Evolutionary conservation across 2,888 invertebrate genomes (phyloP).

Genomic region (Elmis aenea): DNA sequence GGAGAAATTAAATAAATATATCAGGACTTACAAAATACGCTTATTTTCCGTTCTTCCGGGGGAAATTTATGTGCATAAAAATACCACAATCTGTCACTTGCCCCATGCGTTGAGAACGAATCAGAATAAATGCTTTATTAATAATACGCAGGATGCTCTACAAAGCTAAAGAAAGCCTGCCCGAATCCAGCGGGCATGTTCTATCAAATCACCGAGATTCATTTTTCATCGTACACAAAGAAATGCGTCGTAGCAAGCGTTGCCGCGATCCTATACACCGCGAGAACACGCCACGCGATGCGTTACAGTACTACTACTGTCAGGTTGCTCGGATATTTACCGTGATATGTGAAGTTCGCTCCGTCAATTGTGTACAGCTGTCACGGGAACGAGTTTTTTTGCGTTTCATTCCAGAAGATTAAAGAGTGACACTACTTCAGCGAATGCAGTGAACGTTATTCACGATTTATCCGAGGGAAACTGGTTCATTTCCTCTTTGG

Average conservation of each 20-base stretch:
- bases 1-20: too few species aligned
- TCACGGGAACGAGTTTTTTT: too few species aligned
- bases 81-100: constrained; percentile 13
- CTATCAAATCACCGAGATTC: constrained; percentile 20
- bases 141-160: constrained; percentile 15
- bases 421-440: too few species aligned
- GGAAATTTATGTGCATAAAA: too few species aligned
- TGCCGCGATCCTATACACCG: constrained; percentile 13
- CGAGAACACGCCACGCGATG: constrained; percentile 8
- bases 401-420: too few species aligned
- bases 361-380: too few species aligned
- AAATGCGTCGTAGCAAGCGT: constrained; percentile 19
- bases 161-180: constrained; percentile 15
- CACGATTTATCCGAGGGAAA: too few species aligned
- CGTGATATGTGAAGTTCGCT: too few species aligned
- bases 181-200: constrained; percentile 10
- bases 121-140: constrained; percentile 21
- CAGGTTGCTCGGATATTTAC: background rate
- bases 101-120: constrained; percentile 8
- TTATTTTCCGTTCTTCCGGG: too few species aligned
- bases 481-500: too few species aligned
- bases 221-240: constrained; percentile 22
- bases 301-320: constrained; percentile 6
- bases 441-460: too few species aligned
- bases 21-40: constrained; percentile 5